Percentiles rank a stretch among this genome's conserved stretches.
Conservation (phyloP, 2,888 invertebrate genomes). For the Bibio marci region DNA sequence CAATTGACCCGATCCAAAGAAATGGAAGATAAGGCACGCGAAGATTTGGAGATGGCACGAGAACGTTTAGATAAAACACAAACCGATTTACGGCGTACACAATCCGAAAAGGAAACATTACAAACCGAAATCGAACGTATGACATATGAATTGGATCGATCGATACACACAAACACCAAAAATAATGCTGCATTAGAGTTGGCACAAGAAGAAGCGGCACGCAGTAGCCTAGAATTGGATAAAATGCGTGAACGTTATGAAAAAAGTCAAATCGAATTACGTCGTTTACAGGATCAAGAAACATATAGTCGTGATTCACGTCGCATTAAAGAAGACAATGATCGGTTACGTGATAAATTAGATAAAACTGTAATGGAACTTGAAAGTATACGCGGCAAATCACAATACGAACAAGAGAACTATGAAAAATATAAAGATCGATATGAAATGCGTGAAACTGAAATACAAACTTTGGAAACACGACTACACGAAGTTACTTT, state of each 20-base stretch:
- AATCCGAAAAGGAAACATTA: constrained; percentile 72
- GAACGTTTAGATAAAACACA: constrained; percentile 80
- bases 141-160: constrained; percentile 71
- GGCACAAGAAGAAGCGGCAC: constrained; percentile 74
- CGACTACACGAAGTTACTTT: constrained; percentile 63
- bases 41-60: constrained; percentile 73
- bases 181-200: constrained; percentile 73
- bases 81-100: constrained; percentile 63
- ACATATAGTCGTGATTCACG: constrained; percentile 65
- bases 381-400: constrained; percentile 64
- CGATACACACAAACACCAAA: constrained; percentile 73
- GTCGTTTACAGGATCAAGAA: constrained; percentile 67
- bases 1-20: constrained; percentile 76
- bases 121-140: constrained; percentile 69
- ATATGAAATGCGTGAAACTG: constrained; percentile 54
- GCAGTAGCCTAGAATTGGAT: constrained; percentile 73
- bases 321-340: constrained; percentile 62
- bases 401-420: constrained; percentile 56
- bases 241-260: constrained; percentile 86
- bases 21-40: constrained; percentile 78
- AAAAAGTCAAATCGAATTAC: constrained; percentile 61
- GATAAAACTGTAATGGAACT: constrained; percentile 68
- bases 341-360: constrained; percentile 58
- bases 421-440: constrained; percentile 61
- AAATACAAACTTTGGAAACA: constrained; percentile 58